Base-by-base conservation (phyloP, 2,888 invertebrate species). In the Gerris lacustris region DNA sequence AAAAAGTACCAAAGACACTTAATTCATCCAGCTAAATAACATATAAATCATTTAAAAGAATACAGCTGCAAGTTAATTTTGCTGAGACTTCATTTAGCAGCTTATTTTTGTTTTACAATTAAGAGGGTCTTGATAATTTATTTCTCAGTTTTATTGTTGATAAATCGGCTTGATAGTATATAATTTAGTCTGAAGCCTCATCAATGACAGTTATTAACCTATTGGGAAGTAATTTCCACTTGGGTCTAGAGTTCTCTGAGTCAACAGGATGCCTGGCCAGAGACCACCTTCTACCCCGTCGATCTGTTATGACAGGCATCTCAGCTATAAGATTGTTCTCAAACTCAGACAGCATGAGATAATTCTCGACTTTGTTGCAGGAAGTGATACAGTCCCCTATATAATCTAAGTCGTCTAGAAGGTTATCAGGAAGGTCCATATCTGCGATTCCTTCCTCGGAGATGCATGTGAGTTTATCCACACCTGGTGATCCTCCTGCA, bases 301-400 rank as follows among this genome's bases (percentile, higher is more conserved):
- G 84, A 79, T 90, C 90, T 80, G 87, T 84, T 77, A 89, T 82
- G 76, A 87, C 87, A 31, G 90, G 90, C 82, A 89, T 84, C 79
- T 90, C 90, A 2, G 90, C 89, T 77, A 89, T 90, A 72, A 91
- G 82, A 80, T 91, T 91, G 82, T 91, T 91, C 80, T 92, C 91
- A 80, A 90, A 91, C 80, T 92, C 92, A 77, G 90, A 90, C 74
- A 91, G 84, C 90, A 92, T 91, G 77, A 92, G 82, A 80, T 90
- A 91, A 82, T 91, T 91, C 80, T 92, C 91, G 75, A 91, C 88
- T 84, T 91, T 91, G 82, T 91, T 90, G 81, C 91, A 91, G 74
- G 90, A 90, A 76, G 91, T 91, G 80, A 91, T 91, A 80, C 90
- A 90, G 80, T 91, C 90, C 70, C 89, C 90, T 74, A 89, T 89